Evolutionary conservation across 2,797 vertebrate species (phyloP), one percentile per base, ranked within the genome.

Genomic region (Glyptemys insculpta): DNA sequence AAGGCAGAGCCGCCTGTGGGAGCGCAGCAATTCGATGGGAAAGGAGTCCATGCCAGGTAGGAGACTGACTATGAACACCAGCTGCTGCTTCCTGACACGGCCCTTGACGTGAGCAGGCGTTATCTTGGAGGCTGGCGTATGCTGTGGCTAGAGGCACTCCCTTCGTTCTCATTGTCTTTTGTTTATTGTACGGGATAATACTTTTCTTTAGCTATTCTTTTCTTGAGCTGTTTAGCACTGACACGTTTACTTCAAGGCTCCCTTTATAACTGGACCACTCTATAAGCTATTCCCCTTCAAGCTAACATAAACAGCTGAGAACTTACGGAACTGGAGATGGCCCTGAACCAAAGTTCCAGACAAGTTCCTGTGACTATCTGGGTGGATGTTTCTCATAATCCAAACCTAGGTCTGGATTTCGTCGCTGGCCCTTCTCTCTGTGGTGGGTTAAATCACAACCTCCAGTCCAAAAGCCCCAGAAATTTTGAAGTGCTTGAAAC

Each of bases 91-190:
- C 52, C 50, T 7, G 7, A 25, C 5, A 5, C 2, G n/a, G 52
- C 11, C 12, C 52, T 37, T 23, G 2, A 2, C 1, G 4, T 5
- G 16, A 65, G 31, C 2, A n/a, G 59, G 14, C 14, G 31, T 65
- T n/a, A 34, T 80, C 50, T 8, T 8, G 50, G 53, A 31, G 5
- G n/a, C 52, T 41, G 23, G 12, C 15, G 1, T 18, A 53, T 4
- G 8, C 25, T 10, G 25, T 57, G 53, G 80, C 10, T 65, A n/a
- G 62, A 19, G 34, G 34, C 27, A 3, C 21, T 15, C 50, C 8
- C 1, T 27, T 27, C 25, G 2, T 11, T 37, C 37, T 57, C n/a
- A 21, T 12, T 44, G 37, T 27, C 5, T 18, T 14, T 74, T 11
- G 37, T 74, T 27, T 44, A 14, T 74, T 41, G 21, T 44, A 11